Evolutionary conservation across 2,113 vertebrate species (phyloP), one percentile per base, ranked within the genome.

Genomic region (Lipophrys pholis): DNA sequence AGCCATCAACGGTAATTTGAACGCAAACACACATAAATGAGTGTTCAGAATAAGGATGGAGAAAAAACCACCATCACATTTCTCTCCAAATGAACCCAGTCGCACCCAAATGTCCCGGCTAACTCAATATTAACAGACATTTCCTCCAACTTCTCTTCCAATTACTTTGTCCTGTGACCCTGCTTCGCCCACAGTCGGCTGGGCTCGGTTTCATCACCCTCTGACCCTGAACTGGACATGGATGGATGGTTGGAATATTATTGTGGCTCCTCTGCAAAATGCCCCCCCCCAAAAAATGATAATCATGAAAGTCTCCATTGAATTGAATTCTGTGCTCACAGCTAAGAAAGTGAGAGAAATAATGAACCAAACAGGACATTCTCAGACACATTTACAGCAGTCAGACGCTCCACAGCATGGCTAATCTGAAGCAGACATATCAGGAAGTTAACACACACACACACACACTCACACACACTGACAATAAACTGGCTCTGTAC

Each of bases 401-500:
- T 43, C 48, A 55, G 77, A 76, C 35, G 14, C n/a, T 51, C 53
- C 36, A 16, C 69, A 71, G 76, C 70, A n/a, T 51, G 9, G 52
- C 58, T 78, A 80, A 85, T 66, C 14, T 14, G 38, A 76, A 80
- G 17, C 70, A 82, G 69, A n/a, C 40, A 10, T 16, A 45, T 50
- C 8, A 11, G 39, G 52, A 76, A 56, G 48, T 12, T 11, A 14
- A 43, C 53, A 43, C 61, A 72, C 59, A n/a, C n/a, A 43, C 41
- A 62, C 78, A 42, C 63, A 62, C 65, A 60, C 21, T 60, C 81
- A 69, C 68, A 81, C 53, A 48, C 61, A 72, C 59, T 54, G 60
- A 81, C 65, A 48, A 59, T 62, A 75, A 81, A 82, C 75, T 40
- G 59, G 59, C 54, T 60, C 45, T 65, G 30, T 69, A 76, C 66